phyloP scores from a whole-genome alignment of 2,888 invertebrate species.

The Oscheius onirici region DNA sequence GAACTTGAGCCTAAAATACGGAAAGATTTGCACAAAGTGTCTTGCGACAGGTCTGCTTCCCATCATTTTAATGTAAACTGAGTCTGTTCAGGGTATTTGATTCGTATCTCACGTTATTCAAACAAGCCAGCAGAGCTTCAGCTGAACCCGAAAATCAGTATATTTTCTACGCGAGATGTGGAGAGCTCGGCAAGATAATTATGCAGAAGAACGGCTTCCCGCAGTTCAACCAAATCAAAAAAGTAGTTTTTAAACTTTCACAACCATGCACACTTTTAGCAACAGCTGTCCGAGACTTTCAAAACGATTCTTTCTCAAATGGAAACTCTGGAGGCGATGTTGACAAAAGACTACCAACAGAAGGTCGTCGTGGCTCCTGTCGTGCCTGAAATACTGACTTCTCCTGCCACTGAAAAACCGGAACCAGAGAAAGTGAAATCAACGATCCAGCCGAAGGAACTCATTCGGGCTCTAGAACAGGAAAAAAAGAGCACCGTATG shows the following conservation, averaged over 20 bases:
- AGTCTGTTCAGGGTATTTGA: not conserved
- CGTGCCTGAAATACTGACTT: not conserved
- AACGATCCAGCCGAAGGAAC: conserved; percentile 39
- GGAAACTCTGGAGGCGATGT: not conserved
- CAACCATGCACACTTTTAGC: too few relatives aligned
- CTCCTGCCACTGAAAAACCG: not conserved
- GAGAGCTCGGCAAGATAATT: conserved; percentile 4
- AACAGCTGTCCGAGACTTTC: not conserved
- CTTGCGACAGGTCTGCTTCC: not conserved
- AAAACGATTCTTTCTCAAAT: not conserved
- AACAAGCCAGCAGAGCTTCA: not conserved
- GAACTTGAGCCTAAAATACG: not conserved
- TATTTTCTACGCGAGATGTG: conserved; percentile 12
- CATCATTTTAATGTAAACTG: not conserved
- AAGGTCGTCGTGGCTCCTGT: not conserved
- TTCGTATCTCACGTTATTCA: not conserved
- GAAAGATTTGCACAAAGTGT: not conserved
- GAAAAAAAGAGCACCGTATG: conserved; percentile 26
- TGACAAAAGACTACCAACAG: not conserved
- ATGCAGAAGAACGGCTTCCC: conserved; percentile 20
- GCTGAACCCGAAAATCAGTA: conserved; percentile 12
- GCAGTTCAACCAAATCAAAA: not conserved
- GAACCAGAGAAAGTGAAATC: not conserved
- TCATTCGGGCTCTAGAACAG: conserved; percentile 39
- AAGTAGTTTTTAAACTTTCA: too few relatives aligned